Conservation (phyloP, 2,113 vertebrate species). For the Nicator chloris region DNA sequence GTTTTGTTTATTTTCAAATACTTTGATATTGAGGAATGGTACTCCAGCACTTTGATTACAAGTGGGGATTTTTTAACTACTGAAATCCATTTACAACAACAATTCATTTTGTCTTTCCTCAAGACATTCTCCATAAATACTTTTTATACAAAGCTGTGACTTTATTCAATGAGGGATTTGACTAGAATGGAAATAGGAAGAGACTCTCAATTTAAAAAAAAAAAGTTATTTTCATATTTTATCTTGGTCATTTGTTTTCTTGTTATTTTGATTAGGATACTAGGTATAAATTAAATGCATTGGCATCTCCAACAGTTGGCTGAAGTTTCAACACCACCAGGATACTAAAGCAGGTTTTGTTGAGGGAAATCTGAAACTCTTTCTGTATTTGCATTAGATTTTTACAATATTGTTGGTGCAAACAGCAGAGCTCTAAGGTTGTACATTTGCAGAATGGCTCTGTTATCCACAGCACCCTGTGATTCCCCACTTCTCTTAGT, state of each 20-base stretch:
- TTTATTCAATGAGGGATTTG: background rate
- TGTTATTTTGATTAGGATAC: background rate
- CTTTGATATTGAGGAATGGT: background rate
- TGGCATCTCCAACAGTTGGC: background rate
- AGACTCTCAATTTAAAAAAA: background rate
- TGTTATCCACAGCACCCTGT: background rate
- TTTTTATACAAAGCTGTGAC: background rate
- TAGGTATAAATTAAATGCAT: background rate
- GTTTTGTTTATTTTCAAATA: background rate
- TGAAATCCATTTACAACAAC: background rate
- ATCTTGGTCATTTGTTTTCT: background rate
- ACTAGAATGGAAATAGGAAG: background rate
- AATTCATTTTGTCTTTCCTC: background rate
- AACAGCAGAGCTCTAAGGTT: conserved; percentile 48
- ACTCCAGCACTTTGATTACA: background rate
- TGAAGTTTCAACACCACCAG: background rate
- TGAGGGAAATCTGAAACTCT: background rate
- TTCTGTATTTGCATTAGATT: conserved; percentile 3
- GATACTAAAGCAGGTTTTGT: background rate
- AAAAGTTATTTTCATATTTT: background rate
- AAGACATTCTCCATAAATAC: background rate
- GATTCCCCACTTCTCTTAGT: background rate
- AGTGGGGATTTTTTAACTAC: background rate
- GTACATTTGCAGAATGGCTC: background rate
- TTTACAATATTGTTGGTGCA: conserved; percentile 77